Evolutionary conservation across 2,888 invertebrate genomes (phyloP), one percentile per base, ranked within the genome.

Genomic region (Pollenia angustigena): DNA sequence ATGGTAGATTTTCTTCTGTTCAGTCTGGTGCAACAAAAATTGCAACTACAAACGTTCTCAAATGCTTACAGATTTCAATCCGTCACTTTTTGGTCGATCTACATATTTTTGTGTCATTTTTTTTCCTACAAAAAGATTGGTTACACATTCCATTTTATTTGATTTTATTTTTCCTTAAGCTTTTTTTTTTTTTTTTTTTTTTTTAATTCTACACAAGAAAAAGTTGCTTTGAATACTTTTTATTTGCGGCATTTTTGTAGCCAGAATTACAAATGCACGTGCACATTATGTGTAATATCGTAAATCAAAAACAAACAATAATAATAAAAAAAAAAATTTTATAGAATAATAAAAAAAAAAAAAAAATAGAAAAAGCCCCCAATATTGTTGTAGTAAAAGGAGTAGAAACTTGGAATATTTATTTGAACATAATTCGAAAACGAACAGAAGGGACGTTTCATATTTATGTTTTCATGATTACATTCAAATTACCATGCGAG

Each of bases 381-480:
- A 58, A 54, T 71, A 52, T 32, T 18, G 11, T 18, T 46, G 1
- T 14, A 32, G 10, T 16, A 18, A 23, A 32, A 71, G 52, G 40
- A 74, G 4, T 68, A n/a, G 9, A 6, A 58, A 54, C 56, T 64
- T 40, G 23, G 6, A 75, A 42, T 75, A 52, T 16, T 14, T 42
- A n/a, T 42, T 32, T 7, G 23, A 62, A 18, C 10, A 18, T 42
- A 71, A 69, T 50, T 23, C 56, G 58, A 42, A 60, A 68, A 16
- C 52, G 81, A 76, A 81, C 85, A 76, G 75, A 86, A 83, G 86
- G 80, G 75, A 80, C 80, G 66, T 83, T 86, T 72, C 48, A 83
- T 86, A 83, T 86, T 86, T 84, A 86, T 86, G 86, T 62, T 76
- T 60, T 76, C 50, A 76, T 84, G 86, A 80, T 87, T 81, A 75